These are phyloP conservation scores for Dermatophagoides farinae DNA, from an alignment of 1,140 invertebrate genomes.

Conservation along the genomic window DNA sequence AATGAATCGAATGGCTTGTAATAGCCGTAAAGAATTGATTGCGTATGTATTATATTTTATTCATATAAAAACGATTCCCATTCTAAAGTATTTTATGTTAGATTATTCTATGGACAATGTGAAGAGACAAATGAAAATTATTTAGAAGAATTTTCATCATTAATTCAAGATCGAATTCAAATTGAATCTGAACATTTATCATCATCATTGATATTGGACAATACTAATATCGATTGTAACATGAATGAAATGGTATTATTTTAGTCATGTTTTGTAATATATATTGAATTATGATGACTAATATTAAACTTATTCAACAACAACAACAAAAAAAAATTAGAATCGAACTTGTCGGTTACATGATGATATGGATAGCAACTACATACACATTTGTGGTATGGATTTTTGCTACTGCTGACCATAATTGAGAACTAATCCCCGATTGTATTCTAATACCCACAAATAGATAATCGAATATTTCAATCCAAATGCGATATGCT, in stretches of 20 bases:
- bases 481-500: constrained; percentile 2
- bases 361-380: neutral
- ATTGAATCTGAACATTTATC: too few species aligned
- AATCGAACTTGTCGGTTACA: neutral
- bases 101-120: constrained; percentile 5
- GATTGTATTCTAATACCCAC: neutral
- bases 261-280: neutral
- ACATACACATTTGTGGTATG: constrained; percentile 4
- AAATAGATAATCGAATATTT: neutral
- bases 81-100: neutral
- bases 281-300: too few species aligned
- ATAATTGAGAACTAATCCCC: neutral
- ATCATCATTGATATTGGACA: too few species aligned
- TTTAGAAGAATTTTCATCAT: neutral
- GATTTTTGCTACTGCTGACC: neutral
- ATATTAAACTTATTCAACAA: too few species aligned
- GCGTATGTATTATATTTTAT: constrained; percentile 12
- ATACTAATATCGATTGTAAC: too few species aligned
- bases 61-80: neutral
- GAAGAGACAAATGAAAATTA: constrained; percentile 4
- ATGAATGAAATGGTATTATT: neutral
- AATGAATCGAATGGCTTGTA: constrained; percentile 43
- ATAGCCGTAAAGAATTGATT: constrained; percentile 40
- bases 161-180: neutral
- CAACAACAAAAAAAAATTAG: too few species aligned